Evolutionary conservation across 2,113 vertebrate genomes (phyloP).

Genomic region (Macquaria australasica): DNA sequence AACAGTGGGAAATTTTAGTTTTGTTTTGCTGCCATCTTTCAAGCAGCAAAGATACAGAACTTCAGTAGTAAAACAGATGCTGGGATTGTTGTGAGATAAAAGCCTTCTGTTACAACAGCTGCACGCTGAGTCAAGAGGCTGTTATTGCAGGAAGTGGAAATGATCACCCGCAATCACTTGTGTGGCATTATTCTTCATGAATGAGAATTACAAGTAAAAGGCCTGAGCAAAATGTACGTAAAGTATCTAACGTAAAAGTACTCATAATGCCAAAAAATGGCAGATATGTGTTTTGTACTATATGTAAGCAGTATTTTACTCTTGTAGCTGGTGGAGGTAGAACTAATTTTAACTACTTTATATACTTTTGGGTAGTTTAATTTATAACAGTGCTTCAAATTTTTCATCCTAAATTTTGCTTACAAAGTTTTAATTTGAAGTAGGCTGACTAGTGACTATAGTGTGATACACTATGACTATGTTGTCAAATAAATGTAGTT

Average conservation of each 20-base stretch:
- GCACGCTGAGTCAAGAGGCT: slow-evolving; percentile 42
- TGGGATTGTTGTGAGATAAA: slow-evolving; percentile 63
- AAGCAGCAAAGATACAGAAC: slow-evolving; percentile 20
- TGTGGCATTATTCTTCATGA: slow-evolving; percentile 25
- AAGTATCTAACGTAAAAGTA: background rate
- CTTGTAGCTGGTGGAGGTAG: too few species aligned
- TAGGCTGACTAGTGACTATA: too few species aligned
- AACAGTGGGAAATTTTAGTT: background rate
- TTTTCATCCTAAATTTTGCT: background rate
- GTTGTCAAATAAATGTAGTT: background rate
- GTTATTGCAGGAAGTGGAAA: slow-evolving; percentile 42
- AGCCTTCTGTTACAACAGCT: slow-evolving; percentile 59
- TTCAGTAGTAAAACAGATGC: slow-evolving; percentile 71
- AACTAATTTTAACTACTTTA: background rate
- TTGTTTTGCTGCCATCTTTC: slow-evolving; percentile 11
- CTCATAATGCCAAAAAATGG: background rate
- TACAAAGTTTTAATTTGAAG: too few species aligned
- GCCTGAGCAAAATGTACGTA: background rate
- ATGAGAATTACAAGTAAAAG: background rate
- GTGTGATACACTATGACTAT: too few species aligned
- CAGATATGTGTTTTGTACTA: background rate
- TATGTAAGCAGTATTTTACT: background rate
- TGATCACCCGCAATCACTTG: slow-evolving; percentile 42
- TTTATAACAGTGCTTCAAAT: background rate
- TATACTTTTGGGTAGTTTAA: background rate